phyloP scores from a whole-genome alignment of 2,888 invertebrate species.

The Pherbina coryleti region DNA sequence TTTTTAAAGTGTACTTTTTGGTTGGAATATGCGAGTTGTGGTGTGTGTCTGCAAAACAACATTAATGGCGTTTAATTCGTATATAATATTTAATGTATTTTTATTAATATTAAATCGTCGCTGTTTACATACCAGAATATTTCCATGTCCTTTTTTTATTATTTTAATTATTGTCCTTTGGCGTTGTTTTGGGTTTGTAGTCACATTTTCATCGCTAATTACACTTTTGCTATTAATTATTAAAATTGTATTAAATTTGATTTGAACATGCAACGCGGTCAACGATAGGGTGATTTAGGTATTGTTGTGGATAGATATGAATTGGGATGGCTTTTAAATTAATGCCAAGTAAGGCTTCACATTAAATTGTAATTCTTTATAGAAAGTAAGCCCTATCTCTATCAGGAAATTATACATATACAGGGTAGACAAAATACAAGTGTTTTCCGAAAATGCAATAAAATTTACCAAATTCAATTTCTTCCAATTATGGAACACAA shows the following conservation, averaged over 20 bases:
- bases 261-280: conserved; percentile 34
- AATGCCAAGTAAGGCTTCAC: too few species aligned
- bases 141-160: conserved; percentile 44
- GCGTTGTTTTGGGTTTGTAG: conserved; percentile 31
- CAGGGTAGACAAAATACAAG: too few species aligned
- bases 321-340: too few species aligned
- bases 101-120: conserved; percentile 31
- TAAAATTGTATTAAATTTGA: conserved; percentile 41
- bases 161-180: conserved; percentile 46
- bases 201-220: conserved; percentile 40
- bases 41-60: conserved; percentile 31
- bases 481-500: too few species aligned
- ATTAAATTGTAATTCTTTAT: too few species aligned
- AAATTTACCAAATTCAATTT: too few species aligned
- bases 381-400: too few species aligned
- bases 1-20: too few species aligned
- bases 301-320: too few species aligned
- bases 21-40: not conserved
- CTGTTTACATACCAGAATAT: conserved; percentile 44
- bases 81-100: conserved; percentile 32
- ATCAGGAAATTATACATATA: too few species aligned
- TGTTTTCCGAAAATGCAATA: too few species aligned
- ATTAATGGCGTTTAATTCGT: conserved; percentile 47
- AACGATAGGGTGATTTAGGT: not conserved
- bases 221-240: conserved; percentile 40